Evolutionary conservation across 2,797 vertebrate genomes (phyloP).

Genomic region (Perodicticus potto): DNA sequence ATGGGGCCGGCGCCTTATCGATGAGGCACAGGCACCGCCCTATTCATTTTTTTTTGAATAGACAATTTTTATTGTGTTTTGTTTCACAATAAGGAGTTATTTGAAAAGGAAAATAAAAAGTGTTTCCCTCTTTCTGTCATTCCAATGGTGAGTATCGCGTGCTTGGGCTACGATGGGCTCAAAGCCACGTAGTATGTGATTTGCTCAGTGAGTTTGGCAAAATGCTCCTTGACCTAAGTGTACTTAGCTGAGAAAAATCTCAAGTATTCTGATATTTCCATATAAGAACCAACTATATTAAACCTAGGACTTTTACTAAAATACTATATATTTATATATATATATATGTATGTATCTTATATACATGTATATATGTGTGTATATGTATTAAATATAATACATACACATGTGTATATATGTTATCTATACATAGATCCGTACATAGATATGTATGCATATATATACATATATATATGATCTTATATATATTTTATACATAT

Average conservation of each 20-base stretch:
- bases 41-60: no score
- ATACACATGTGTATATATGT: no score
- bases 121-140: background rate
- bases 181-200: background rate
- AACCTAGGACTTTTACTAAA: conserved; percentile 58
- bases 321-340: conserved; percentile 26
- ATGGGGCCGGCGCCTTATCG: no score
- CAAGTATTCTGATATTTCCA: conserved; percentile 27
- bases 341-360: background rate
- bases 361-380: no score
- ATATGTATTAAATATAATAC: no score
- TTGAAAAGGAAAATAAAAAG: conserved; percentile 24
- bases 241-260: conserved; percentile 32
- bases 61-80: background rate
- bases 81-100: conserved; percentile 12
- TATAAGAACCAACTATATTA: conserved; percentile 26
- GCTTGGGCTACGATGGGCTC: background rate
- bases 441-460: no score
- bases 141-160: conserved; percentile 7
- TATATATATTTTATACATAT: conserved; percentile 19
- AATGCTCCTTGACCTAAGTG: conserved; percentile 43
- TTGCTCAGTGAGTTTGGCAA: conserved; percentile 48
- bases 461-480: no score
- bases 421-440: no score
- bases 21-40: no score